Evolutionary conservation across 2,888 invertebrate genomes (phyloP), one percentile per base, ranked within the genome.

Genomic region (Drosophila aldrichi): DNA sequence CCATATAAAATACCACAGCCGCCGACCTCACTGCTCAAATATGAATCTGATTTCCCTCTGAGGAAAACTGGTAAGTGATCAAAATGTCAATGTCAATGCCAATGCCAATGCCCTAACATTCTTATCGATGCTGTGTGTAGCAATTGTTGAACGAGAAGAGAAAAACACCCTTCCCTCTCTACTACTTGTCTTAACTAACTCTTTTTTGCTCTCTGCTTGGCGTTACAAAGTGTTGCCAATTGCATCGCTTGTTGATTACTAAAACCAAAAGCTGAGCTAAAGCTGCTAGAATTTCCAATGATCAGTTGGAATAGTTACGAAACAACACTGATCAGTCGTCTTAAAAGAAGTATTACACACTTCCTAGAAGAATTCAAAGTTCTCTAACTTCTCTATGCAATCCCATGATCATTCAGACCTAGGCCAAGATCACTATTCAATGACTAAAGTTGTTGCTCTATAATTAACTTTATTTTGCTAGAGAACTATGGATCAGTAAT

Each of bases 41-140:
- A 93, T 88, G 93, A 93, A 82, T 92, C 93, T 71, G 98, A 98
- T 94, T 98, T 97, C 93, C 98, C 98, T 57, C 95, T 98, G 49
- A 94, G 98, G 88, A 98, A 98, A 95, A 98, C 98, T 94, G 98
- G 98, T 98, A 94, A 93, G 94, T 90, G 22, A 40, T 29, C 25
- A 25, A 25, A 12, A 38, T 22, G 48, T 0, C 48, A 29, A 29
- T 48, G 29, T 1, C 48, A n/a, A 40, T 48, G 46, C 46, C 25
- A 25, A 48, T 48, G 48, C 48, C 16, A 1, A n/a, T 16, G 16
- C 29, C 25, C 25, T 38, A 38, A 40, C 25, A 14, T 20, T 20
- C 14, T 14, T 22, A 20, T 18, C 18, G 18, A 48, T 40, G 20
- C 16, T 32, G 44, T 62, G 29, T 43, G 43, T 25, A 43, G 34